These are phyloP conservation scores for Ennomos fuscantarius DNA, from an alignment of 2,888 invertebrate genomes.

Conservation along the genomic window DNA sequence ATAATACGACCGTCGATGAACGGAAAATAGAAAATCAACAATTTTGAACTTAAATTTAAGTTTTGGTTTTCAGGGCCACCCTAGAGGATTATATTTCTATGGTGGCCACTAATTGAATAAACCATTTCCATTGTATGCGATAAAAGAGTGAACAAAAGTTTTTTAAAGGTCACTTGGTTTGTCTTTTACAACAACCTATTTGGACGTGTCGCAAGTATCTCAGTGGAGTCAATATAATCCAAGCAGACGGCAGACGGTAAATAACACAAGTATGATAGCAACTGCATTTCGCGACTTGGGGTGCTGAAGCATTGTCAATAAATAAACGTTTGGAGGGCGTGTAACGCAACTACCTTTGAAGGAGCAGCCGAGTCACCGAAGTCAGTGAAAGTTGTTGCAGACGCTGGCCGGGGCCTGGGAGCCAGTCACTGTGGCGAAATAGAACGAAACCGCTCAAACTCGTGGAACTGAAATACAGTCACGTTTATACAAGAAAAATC, in stretches of 20 bases:
- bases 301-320: slow-evolving; percentile 7
- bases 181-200: neutral
- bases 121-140: too few relatives aligned
- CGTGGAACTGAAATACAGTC: slow-evolving; percentile 3
- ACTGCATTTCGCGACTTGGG: neutral
- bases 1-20: too few relatives aligned
- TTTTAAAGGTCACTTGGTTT: too few relatives aligned
- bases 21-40: too few relatives aligned
- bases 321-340: slow-evolving; percentile 20
- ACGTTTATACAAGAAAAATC: neutral
- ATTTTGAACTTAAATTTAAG: too few relatives aligned
- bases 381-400: slow-evolving; percentile 42
- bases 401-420: slow-evolving; percentile 12
- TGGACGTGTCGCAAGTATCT: slow-evolving; percentile 1
- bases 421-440: slow-evolving; percentile 34
- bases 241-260: slow-evolving; percentile 1
- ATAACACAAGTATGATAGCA: neutral
- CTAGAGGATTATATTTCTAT: too few relatives aligned
- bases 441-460: slow-evolving; percentile 16
- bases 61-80: too few relatives aligned
- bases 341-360: slow-evolving; percentile 31
- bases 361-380: slow-evolving; percentile 25
- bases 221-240: neutral
- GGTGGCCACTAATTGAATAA: too few relatives aligned
- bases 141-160: neutral